A percentile compares a stretch with the other conserved stretches of the same genome.
Evolutionary conservation across 2,113 vertebrate genomes (phyloP).

Genomic region (mouse (Mus musculus)): DNA sequence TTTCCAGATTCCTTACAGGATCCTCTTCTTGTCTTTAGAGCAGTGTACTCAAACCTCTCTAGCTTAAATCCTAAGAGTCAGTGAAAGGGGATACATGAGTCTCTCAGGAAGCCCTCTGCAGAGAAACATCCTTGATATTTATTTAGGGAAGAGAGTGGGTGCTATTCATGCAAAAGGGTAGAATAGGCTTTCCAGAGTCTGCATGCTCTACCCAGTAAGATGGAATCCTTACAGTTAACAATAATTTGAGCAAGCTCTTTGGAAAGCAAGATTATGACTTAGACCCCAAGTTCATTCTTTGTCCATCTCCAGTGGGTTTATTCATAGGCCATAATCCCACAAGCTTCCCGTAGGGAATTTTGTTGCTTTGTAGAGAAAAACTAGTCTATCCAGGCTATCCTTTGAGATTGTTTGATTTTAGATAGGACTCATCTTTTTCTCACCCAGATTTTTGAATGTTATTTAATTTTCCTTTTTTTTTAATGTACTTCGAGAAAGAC

Average conservation of each 20-base stretch:
- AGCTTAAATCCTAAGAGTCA: background rate
- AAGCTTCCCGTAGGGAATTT: background rate
- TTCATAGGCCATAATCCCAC: background rate
- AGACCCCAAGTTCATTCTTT: background rate
- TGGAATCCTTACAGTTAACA: background rate
- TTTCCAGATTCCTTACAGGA: background rate
- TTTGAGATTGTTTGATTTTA: background rate
- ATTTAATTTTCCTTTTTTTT: background rate
- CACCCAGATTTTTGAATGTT: background rate
- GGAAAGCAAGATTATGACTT: background rate
- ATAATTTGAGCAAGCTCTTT: background rate
- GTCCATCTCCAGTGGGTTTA: background rate
- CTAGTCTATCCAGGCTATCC: background rate
- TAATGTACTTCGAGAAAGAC: background rate
- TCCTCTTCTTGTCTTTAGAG: background rate
- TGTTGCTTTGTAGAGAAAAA: background rate
- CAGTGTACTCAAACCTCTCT: background rate
- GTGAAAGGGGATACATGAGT: background rate
- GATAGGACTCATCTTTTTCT: background rate
- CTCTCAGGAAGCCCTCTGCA: background rate
- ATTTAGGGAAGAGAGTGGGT: background rate
- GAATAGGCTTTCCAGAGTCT: background rate
- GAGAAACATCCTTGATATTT: background rate
- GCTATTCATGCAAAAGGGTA: background rate
- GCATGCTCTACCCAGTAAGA: background rate